Evolutionary conservation across 2,113 vertebrate species (phyloP).

Genomic region (Dolichallabes microphthalmus): DNA sequence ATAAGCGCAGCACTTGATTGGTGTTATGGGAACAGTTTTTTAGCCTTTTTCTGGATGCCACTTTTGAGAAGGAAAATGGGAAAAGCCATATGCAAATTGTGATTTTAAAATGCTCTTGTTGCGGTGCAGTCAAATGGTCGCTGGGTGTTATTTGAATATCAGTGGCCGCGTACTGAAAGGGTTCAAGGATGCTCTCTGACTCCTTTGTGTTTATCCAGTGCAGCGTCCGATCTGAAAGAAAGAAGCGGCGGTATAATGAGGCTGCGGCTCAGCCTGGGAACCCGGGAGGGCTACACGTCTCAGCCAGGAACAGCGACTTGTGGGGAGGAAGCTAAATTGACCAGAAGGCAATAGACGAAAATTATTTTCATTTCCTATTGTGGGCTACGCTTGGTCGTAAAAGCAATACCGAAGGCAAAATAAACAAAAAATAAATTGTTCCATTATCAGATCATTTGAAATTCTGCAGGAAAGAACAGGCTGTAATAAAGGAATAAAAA

Average conservation of each 20-base stretch:
- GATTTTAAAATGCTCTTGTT: slow-evolving; percentile 91
- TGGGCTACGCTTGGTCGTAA: slow-evolving; percentile 44
- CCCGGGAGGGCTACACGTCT: slow-evolving; percentile 92
- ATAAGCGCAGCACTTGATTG: slow-evolving; percentile 87
- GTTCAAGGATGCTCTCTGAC: slow-evolving; percentile 98
- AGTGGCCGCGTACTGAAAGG: slow-evolving; percentile 95
- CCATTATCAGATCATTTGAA: slow-evolving; percentile 39
- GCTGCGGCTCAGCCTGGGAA: slow-evolving; percentile 89
- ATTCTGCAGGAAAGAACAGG: background rate
- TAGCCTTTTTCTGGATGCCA: slow-evolving; percentile 49
- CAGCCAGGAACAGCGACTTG: slow-evolving; percentile 86
- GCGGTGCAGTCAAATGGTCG: slow-evolving; percentile 88
- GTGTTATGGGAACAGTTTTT: slow-evolving; percentile 90
- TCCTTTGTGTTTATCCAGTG: slow-evolving; percentile 99
- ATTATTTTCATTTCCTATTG: slow-evolving; percentile 95
- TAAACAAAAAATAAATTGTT: slow-evolving; percentile 30
- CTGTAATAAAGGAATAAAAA: background rate
- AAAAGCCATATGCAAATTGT: slow-evolving; percentile 94
- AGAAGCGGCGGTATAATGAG: slow-evolving; percentile 94
- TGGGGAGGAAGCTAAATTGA: slow-evolving; percentile 97
- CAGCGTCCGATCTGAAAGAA: slow-evolving; percentile 95
- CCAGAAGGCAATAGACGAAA: slow-evolving; percentile 98
- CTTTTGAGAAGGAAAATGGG: slow-evolving; percentile 81
- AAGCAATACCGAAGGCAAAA: slow-evolving; percentile 2
- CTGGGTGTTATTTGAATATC: slow-evolving; percentile 99